These are phyloP conservation scores for Corapipo altera DNA, from an alignment of 2,113 vertebrate species.

Conservation along the genomic window DNA sequence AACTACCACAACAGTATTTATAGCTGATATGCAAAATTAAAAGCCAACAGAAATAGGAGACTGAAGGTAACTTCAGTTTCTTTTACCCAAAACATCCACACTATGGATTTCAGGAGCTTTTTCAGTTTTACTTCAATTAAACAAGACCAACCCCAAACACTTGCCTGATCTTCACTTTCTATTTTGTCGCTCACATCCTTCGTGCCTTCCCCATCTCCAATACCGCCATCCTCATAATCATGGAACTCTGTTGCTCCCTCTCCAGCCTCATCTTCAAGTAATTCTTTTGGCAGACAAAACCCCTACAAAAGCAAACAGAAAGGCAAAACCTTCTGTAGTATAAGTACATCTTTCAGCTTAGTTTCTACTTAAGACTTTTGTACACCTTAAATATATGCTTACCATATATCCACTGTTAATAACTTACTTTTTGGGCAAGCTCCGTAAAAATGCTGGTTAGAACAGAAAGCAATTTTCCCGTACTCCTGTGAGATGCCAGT, in stretches of 20 bases:
- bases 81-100: neutral
- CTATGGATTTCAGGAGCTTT: neutral
- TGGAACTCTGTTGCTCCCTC: slow-evolving; percentile 92
- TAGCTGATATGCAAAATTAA: neutral
- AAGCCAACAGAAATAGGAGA: neutral
- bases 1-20: neutral
- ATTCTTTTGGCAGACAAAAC: slow-evolving; percentile 93
- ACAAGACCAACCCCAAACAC: neutral
- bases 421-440: slow-evolving; percentile 88
- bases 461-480: slow-evolving; percentile 89
- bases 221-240: slow-evolving; percentile 91
- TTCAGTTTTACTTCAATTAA: neutral
- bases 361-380: neutral
- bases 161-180: slow-evolving; percentile 95
- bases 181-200: slow-evolving; percentile 97
- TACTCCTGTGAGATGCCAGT: slow-evolving; percentile 87
- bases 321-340: neutral
- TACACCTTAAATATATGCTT: neutral
- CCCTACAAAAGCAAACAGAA: slow-evolving; percentile 75
- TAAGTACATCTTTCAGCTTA: neutral
- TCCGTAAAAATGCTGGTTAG: slow-evolving; percentile 89
- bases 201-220: slow-evolving; percentile 92
- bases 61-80: neutral
- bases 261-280: slow-evolving; percentile 83
- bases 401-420: neutral